phyloP scores from a whole-genome alignment of 2,888 invertebrate species.

The Fabriciana adippe region DNA sequence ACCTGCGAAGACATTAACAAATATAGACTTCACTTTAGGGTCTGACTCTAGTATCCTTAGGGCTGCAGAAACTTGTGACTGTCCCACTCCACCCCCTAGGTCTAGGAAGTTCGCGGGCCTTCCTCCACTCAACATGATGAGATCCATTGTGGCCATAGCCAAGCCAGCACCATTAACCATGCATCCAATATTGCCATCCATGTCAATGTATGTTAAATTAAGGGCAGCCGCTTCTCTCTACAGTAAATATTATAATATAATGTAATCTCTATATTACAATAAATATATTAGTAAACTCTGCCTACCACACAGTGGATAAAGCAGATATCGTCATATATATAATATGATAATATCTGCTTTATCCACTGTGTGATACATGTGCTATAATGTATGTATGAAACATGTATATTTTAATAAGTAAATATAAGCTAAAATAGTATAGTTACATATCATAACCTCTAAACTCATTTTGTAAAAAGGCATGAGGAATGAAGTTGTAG shows the following conservation, averaged over 20 bases:
- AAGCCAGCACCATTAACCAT: slow-evolving; percentile 99
- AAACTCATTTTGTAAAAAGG: too few species aligned
- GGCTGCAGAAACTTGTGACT: slow-evolving; percentile 96
- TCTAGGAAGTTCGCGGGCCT: slow-evolving; percentile 99
- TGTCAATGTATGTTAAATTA: slow-evolving; percentile 97
- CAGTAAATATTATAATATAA: background rate
- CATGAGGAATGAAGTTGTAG: too few species aligned
- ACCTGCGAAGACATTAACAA: slow-evolving; percentile 98
- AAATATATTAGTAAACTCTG: too few species aligned
- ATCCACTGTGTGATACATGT: too few species aligned
- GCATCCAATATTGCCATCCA: slow-evolving; percentile 98
- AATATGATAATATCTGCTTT: too few species aligned
- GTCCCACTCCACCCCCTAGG: slow-evolving; percentile 97
- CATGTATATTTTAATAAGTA: too few species aligned
- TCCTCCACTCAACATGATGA: slow-evolving; percentile 97
- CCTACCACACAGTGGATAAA: too few species aligned
- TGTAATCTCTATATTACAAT: background rate
- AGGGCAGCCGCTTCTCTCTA: slow-evolving; percentile 92
- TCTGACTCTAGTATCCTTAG: slow-evolving; percentile 94
- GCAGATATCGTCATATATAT: too few species aligned
- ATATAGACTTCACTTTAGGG: slow-evolving; percentile 94
- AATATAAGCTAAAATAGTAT: too few species aligned
- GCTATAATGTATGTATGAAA: too few species aligned
- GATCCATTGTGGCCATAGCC: slow-evolving; percentile 99
- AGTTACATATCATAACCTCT: too few species aligned